Percentiles rank a stretch among this genome's conserved stretches.
phyloP scores from a whole-genome alignment of 1,140 invertebrate genomes.

The Rhynchophorus ferrugineus region DNA sequence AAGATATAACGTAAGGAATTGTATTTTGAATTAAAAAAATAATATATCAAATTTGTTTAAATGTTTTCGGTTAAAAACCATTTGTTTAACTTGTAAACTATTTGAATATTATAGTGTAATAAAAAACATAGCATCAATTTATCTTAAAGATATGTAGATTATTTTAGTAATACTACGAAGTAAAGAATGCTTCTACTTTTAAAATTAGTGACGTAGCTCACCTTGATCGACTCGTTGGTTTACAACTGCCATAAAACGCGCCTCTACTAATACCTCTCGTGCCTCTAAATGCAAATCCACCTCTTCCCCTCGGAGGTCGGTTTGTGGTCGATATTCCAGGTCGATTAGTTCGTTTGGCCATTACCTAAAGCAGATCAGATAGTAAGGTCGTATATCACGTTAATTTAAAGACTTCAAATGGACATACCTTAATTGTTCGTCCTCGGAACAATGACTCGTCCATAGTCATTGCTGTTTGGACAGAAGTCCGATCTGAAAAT shows the following conservation, averaged over 20 bases:
- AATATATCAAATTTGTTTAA: too few relatives aligned
- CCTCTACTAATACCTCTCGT: slow-evolving; percentile 52
- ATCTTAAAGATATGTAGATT: too few relatives aligned
- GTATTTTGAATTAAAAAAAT: too few relatives aligned
- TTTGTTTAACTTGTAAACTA: too few relatives aligned
- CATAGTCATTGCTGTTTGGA: slow-evolving; percentile 95
- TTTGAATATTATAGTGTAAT: too few relatives aligned
- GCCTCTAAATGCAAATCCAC: slow-evolving; percentile 59
- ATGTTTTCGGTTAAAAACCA: too few relatives aligned
- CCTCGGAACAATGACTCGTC: slow-evolving; percentile 97
- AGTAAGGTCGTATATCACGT: too few relatives aligned
- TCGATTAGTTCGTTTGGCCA: slow-evolving; percentile 94
- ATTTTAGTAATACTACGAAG: too few relatives aligned
- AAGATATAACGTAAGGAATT: too few relatives aligned
- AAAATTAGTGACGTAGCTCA: slow-evolving; percentile 30
- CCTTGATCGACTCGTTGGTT: slow-evolving; percentile 64
- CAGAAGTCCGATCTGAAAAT: slow-evolving; percentile 97
- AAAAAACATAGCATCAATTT: too few relatives aligned
- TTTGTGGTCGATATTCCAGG: slow-evolving; percentile 94
- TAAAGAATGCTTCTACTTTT: slow-evolving; percentile 20
- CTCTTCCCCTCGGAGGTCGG: slow-evolving; percentile 67
- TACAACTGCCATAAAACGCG: slow-evolving; percentile 59
- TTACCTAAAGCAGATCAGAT: too few relatives aligned
- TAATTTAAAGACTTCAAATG: slow-evolving; percentile 1
- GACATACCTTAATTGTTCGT: slow-evolving; percentile 86